Evolutionary conservation across 2,888 invertebrate species (phyloP).

Genomic region (Cecidostiba fungosa): DNA sequence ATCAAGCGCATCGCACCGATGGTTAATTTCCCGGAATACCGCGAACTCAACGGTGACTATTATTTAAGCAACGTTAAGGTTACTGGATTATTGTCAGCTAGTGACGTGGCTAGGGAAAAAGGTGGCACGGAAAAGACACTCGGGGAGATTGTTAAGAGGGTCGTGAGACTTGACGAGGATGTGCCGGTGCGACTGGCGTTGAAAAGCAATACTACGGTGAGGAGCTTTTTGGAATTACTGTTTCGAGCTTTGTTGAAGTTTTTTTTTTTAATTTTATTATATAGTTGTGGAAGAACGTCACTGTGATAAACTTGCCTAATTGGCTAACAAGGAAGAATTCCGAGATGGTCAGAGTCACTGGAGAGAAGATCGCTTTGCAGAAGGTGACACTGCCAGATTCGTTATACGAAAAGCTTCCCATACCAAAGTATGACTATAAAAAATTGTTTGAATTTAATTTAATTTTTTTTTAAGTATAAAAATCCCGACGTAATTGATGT

Average conservation of each 20-base stretch:
- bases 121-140: slow-evolving; percentile 73
- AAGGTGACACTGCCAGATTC: slow-evolving; percentile 74
- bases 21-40: slow-evolving; percentile 78
- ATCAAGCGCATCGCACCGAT: slow-evolving; percentile 80
- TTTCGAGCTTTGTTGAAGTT: neutral
- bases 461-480: slow-evolving; percentile 5
- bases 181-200: slow-evolving; percentile 78
- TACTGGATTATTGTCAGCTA: slow-evolving; percentile 75
- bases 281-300: slow-evolving; percentile 80
- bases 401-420: slow-evolving; percentile 65
- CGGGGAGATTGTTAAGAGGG: slow-evolving; percentile 73
- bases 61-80: slow-evolving; percentile 80
- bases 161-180: slow-evolving; percentile 75
- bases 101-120: slow-evolving; percentile 73
- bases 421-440: slow-evolving; percentile 65
- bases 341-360: slow-evolving; percentile 80
- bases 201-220: slow-evolving; percentile 75
- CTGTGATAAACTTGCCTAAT: slow-evolving; percentile 78
- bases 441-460: neutral
- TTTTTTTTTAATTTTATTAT: slow-evolving; percentile 56
- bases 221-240: neutral
- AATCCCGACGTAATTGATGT: slow-evolving; percentile 3
- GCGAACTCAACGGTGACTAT: slow-evolving; percentile 79
- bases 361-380: slow-evolving; percentile 80
- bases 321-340: slow-evolving; percentile 76